A percentile compares a stretch with the other conserved stretches of the same genome.
Evolutionary conservation across 2,113 vertebrate species (phyloP).

Genomic region (Campylomormyrus numenius): DNA sequence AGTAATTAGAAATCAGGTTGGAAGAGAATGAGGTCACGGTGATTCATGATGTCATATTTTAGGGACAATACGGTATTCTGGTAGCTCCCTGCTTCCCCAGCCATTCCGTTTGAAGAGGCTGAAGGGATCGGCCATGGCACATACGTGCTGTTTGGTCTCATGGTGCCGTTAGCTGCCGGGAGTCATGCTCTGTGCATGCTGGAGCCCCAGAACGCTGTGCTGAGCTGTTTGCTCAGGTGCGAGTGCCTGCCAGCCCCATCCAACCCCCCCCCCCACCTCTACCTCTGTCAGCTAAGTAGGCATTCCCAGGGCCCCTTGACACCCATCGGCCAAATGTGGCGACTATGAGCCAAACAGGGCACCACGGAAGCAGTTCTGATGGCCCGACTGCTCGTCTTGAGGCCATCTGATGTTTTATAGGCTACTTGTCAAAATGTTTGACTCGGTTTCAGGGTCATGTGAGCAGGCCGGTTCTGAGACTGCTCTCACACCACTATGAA

Average conservation of each 20-base stretch:
- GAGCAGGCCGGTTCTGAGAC: conserved; percentile 43
- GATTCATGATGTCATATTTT: neutral
- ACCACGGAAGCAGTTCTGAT: conserved; percentile 56
- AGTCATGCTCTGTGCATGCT: neutral
- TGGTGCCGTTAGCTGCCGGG: neutral
- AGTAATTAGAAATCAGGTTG: neutral
- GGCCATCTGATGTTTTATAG: conserved; percentile 48
- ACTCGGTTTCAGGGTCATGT: conserved; percentile 48
- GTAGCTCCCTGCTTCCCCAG: neutral
- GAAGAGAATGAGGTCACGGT: neutral
- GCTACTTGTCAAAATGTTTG: conserved; percentile 57
- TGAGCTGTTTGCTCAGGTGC: conserved; percentile 48
- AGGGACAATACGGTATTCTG: neutral
- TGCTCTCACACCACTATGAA: conserved; percentile 55
- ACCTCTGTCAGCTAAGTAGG: neutral
- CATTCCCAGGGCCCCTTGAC: conserved; percentile 42
- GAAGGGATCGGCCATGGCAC: neutral
- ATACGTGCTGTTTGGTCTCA: neutral
- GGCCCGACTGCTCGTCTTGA: conserved; percentile 36
- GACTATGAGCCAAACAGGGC: conserved; percentile 53
- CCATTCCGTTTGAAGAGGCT: neutral
- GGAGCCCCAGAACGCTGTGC: neutral
- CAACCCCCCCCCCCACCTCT: neutral
- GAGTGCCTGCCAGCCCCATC: conserved; percentile 20
- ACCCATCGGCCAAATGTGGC: conserved; percentile 52